phyloP scores from a whole-genome alignment of 1,140 invertebrate species.

The Lepidurus couesii region DNA sequence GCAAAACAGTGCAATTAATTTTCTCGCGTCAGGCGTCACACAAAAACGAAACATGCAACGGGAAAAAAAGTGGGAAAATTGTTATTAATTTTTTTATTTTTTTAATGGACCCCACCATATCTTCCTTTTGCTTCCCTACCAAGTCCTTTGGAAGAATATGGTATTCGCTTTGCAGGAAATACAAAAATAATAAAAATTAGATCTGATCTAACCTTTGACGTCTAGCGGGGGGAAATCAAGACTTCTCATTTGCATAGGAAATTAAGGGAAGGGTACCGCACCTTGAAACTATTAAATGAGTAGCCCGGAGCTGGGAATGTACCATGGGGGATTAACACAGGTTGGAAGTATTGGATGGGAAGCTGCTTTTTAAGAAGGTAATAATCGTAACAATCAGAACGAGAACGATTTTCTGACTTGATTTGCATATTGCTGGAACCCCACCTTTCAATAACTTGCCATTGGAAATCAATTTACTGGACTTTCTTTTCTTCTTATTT shows the following conservation, averaged over 20 bases:
- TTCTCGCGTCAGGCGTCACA: neutral
- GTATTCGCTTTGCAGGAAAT: neutral
- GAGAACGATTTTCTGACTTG: constrained; percentile 5
- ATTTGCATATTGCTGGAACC: neutral
- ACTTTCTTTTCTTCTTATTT: neutral
- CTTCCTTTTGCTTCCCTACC: neutral
- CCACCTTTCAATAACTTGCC: constrained; percentile 18
- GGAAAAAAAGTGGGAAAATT: neutral
- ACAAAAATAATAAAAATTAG: constrained; percentile 3
- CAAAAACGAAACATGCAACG: neutral
- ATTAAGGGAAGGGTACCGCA: constrained; percentile 21
- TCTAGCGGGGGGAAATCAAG: neutral
- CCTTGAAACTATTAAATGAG: neutral
- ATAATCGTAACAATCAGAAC: constrained; percentile 22
- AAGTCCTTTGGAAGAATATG: neutral
- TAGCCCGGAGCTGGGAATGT: constrained; percentile 1
- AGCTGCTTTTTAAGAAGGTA: neutral
- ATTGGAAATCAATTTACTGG: neutral
- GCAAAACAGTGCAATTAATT: neutral
- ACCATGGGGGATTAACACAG: neutral
- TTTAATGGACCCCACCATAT: neutral
- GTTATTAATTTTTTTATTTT: neutral
- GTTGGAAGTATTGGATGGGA: neutral
- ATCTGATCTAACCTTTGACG: neutral
- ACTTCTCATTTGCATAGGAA: constrained; percentile 2